Base-by-base conservation (phyloP, 2,797 vertebrate species). In the Platyrinchus mystaceus region DNA sequence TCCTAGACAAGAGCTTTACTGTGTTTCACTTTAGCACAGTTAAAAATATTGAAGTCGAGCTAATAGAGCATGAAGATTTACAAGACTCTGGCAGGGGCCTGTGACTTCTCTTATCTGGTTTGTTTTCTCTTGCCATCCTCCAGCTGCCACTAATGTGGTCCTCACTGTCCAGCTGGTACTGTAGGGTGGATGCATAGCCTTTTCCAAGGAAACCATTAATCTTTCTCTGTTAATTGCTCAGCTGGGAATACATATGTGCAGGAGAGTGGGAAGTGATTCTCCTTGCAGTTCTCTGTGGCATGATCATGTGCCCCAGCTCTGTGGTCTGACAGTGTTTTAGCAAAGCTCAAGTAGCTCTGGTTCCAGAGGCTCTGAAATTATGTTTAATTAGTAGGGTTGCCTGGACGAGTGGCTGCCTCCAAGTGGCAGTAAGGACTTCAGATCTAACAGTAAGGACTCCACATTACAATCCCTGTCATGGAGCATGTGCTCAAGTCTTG, bases 71-170 rank as follows among this genome's bases (percentile, higher is more conserved):
- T 75, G 76, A 83, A 92, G 80, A 82, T 55, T 90, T 94, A 63
- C 78, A 82, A 47, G 56, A 76, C 49, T 67, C 21, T 87, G 34
- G 4, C 52, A 84, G 73, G 74, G 78, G 67, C 41, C 93, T 89
- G 76, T 84, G 91, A 59, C 62, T 70, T 90, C 39, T 79, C 81
- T 86, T 91, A 83, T 66, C 75, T 91, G 91, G 80, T 86, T 95
- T 96, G 63, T 95, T 96, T 94, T 77, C 71, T 85, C 77, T 52
- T 75, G 67, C 85, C 84, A 77, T 94, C 53, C 82, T 85, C 90
- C 89, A 95, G 94, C 97, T 97, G 96, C 81, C 77, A 46, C 90
- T 96, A 71, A 92, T 91, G 93, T 95, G 89, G 70, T 90, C 58
- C 78, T 90, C 77, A 50, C 56, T 63, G 89, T 85, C 86, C 96